Evolutionary conservation across 2,797 vertebrate genomes (phyloP).

Genomic region (Chaenodraco wilsoni): DNA sequence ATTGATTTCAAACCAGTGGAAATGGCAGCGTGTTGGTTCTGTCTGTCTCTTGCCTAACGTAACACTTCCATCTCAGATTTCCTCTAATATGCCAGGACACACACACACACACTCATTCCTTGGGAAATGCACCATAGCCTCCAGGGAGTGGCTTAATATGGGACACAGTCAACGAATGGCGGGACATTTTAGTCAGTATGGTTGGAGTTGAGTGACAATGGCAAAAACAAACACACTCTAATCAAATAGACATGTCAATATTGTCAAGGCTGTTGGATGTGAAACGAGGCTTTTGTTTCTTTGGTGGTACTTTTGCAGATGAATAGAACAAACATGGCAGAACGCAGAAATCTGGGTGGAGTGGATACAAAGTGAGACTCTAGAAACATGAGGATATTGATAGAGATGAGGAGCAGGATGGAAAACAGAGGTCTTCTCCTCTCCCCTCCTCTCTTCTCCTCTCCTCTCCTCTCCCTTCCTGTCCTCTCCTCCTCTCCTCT

Average conservation of each 20-base stretch:
- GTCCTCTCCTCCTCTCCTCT: constrained; percentile 13
- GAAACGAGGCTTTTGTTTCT: constrained; percentile 42
- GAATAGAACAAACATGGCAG: constrained; percentile 53
- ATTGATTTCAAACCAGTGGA: constrained; percentile 65
- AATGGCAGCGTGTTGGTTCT: constrained; percentile 45
- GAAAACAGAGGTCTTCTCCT: constrained; percentile 66
- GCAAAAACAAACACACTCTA: constrained; percentile 29
- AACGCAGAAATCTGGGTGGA: constrained; percentile 39
- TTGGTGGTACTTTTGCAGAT: constrained; percentile 49
- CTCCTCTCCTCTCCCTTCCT: constrained; percentile 42
- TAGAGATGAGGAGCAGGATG: constrained; percentile 62
- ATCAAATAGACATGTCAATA: constrained; percentile 47
- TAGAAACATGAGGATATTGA: constrained; percentile 53
- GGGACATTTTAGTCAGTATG: constrained; percentile 38
- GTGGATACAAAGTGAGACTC: constrained; percentile 1
- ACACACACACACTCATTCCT: constrained; percentile 6
- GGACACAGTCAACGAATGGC: constrained; percentile 37
- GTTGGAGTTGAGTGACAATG: constrained; percentile 44
- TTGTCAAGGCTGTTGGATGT: constrained; percentile 24
- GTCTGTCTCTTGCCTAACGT: constrained; percentile 14
- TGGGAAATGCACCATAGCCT: constrained; percentile 33
- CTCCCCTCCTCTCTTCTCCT: neutral
- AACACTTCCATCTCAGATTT: constrained; percentile 17
- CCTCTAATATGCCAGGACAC: constrained; percentile 19
- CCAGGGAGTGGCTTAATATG: constrained; percentile 49